Percentiles rank a stretch among this genome's conserved stretches.
phyloP scores from a whole-genome alignment of 1,140 invertebrate species.

The Archegozetes longisetosus region DNA sequence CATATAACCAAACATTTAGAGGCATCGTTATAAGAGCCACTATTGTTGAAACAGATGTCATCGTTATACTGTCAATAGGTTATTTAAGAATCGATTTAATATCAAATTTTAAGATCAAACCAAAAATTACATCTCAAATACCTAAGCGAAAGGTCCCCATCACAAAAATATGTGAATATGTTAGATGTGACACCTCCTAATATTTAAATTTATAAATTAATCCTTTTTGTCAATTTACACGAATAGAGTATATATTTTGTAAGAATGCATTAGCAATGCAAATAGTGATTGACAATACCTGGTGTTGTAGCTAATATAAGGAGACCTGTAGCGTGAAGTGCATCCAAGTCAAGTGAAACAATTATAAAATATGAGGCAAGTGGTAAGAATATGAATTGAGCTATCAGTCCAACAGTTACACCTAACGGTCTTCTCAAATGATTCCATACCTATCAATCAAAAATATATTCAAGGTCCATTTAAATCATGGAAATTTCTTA shows the following conservation, averaged over 20 bases:
- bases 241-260: no score
- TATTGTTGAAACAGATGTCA: slow-evolving; percentile 29
- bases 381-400: slow-evolving; percentile 32
- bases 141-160: slow-evolving; percentile 32
- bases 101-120: no score
- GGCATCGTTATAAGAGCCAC: slow-evolving; percentile 30
- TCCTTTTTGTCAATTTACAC: no score
- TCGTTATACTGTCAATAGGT: slow-evolving; percentile 30
- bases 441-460: slow-evolving; percentile 19
- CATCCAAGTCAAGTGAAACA: slow-evolving; percentile 14
- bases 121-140: slow-evolving; percentile 16
- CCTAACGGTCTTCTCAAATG: slow-evolving; percentile 29
- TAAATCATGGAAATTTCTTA: neutral
- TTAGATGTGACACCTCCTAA: slow-evolving; percentile 30
- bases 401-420: slow-evolving; percentile 29
- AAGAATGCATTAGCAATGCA: neutral
- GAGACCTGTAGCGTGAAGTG: slow-evolving; percentile 20
- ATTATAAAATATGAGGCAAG: slow-evolving; percentile 26
- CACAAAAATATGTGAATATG: slow-evolving; percentile 30
- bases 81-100: no score
- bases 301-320: slow-evolving; percentile 29
- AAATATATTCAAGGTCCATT: no score
- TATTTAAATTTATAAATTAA: neutral
- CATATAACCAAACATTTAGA: slow-evolving; percentile 29
- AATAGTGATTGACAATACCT: neutral